Evolutionary conservation across 2,888 invertebrate species (phyloP).

Genomic region (Drosophila niveifrons): DNA sequence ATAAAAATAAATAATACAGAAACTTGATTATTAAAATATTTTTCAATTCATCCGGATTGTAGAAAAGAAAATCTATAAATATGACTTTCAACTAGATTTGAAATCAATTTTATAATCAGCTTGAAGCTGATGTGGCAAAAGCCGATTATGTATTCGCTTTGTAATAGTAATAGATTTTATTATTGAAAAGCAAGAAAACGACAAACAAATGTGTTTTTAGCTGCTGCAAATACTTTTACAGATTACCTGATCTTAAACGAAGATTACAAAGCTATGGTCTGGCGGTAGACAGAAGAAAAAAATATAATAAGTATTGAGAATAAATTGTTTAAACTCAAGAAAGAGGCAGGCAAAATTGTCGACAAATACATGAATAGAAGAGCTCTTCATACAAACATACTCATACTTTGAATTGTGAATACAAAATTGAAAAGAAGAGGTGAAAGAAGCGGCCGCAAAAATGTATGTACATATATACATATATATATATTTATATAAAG

Average conservation of each 20-base stretch:
- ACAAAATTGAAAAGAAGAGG: slow-evolving; percentile 56
- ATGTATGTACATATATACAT: neutral
- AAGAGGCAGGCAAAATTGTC: slow-evolving; percentile 17
- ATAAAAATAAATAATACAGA: no score
- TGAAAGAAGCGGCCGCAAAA: slow-evolving; percentile 45
- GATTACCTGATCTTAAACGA: slow-evolving; percentile 43
- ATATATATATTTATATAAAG: neutral
- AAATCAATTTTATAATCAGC: neutral
- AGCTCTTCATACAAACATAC: neutral
- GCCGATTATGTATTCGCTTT: neutral
- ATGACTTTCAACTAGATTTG: no score
- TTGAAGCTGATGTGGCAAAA: neutral
- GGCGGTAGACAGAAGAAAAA: slow-evolving; percentile 8
- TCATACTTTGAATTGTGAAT: slow-evolving; percentile 9
- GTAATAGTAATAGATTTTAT: slow-evolving; percentile 19
- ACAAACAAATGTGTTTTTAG: slow-evolving; percentile 9
- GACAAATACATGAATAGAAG: slow-evolving; percentile 8
- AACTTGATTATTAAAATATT: no score
- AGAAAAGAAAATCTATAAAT: no score
- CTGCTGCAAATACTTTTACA: slow-evolving; percentile 29
- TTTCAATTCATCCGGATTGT: no score
- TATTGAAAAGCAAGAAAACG: slow-evolving; percentile 16
- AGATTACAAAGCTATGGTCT: slow-evolving; percentile 25
- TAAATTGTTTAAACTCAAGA: slow-evolving; percentile 21
- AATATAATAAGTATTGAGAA: neutral